Evolutionary conservation across 2,797 vertebrate genomes (phyloP), one percentile per base, ranked within the genome.

Genomic region (Pseudochirops corinnae): DNA sequence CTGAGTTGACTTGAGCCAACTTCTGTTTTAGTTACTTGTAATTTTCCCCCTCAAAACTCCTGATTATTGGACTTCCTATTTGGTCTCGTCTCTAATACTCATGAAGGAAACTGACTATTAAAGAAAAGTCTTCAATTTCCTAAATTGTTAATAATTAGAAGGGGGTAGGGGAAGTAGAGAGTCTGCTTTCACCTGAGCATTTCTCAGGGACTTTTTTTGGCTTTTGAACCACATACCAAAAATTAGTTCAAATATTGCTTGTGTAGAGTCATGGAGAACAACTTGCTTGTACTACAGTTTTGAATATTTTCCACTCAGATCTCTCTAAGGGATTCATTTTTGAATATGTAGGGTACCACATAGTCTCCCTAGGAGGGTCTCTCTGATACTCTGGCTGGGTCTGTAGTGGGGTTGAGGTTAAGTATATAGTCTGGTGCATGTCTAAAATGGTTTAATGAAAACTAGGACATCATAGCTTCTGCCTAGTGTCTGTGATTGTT

Each of bases 1-100:
- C 91, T 91, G 91, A 92, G 94, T 6, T 46, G 46, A 67, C 3
- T 33, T 52, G 55, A 67, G 57, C 55, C 16, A 91, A 58, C 93
- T 92, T 56, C 33, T 56, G 7, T 62, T 92, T 95, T 92, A 93
- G 56, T 16, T 94, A 29, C 90, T 96, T 95, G 55, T 62, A 90
- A 91, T 90, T 7, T 7, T 12, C 31, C 55, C 62, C 26, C n/a
- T 7, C 52, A 93, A 91, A 94, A 1, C 57, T 21, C 4, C 52
- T 92, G 58, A 18, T 33, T 53, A 16, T 33, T 55, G 28, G 90
- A 56, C n/a, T 90, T 58, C 90, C 18, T 31, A 31, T 82, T 93
- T 82, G 60, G 58, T 82, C 62, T 56, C 50, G 74, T 55, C 92
- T 31, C 93, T 92, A 90, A 62, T 90, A 82, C 91, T 91, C 46